Conservation (phyloP, 2,888 invertebrate species). For the Andrena flavipes region DNA sequence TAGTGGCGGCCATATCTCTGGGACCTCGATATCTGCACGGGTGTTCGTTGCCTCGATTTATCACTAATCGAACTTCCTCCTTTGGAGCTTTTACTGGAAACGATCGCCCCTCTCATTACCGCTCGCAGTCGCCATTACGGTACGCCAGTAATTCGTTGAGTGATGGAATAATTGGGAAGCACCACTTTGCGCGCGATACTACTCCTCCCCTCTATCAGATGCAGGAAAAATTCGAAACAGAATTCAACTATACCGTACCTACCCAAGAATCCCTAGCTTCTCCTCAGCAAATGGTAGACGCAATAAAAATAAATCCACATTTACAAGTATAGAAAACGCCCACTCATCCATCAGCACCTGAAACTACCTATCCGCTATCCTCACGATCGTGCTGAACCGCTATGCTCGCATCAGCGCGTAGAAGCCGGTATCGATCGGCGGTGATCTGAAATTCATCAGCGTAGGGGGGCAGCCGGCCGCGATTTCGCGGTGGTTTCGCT, state of each 20-base stretch:
- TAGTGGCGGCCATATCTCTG: slow-evolving; percentile 1
- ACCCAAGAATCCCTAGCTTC: too few relatives aligned
- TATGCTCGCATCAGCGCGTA: slow-evolving; percentile 36
- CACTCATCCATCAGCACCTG: neutral
- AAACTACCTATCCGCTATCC: neutral
- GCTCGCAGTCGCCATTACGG: slow-evolving; percentile 24
- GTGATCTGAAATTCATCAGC: slow-evolving; percentile 50
- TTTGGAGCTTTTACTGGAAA: slow-evolving; percentile 9
- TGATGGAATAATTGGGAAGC: slow-evolving; percentile 38
- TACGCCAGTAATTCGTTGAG: slow-evolving; percentile 17
- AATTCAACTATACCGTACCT: too few relatives aligned
- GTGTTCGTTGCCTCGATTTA: slow-evolving; percentile 33
- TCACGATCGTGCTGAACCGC: neutral
- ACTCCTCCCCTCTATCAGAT: too few relatives aligned
- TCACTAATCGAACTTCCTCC: slow-evolving; percentile 8
- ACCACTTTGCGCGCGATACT: neutral
- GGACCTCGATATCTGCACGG: slow-evolving; percentile 15
- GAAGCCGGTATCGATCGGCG: slow-evolving; percentile 28
- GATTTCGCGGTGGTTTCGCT: slow-evolving; percentile 45
- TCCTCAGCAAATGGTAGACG: too few relatives aligned
- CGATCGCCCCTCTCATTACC: neutral
- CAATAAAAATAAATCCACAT: too few relatives aligned
- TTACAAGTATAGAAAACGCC: too few relatives aligned
- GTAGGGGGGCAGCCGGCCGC: slow-evolving; percentile 4
- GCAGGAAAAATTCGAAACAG: too few relatives aligned